Evolutionary conservation across 2,113 vertebrate genomes (phyloP).

Genomic region (Motacilla alba): DNA sequence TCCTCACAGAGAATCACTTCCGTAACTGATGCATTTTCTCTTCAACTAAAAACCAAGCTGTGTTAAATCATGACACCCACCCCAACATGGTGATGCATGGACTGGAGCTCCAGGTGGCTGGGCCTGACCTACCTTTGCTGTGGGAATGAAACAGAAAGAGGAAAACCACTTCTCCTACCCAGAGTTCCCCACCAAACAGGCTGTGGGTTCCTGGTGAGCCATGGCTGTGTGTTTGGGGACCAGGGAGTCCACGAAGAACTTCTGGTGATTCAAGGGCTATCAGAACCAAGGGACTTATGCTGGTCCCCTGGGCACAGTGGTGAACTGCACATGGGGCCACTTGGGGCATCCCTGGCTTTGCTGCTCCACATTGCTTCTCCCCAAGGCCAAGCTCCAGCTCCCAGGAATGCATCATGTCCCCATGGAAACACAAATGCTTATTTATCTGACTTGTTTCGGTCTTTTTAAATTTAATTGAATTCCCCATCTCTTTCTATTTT

Average conservation of each 20-base stretch:
- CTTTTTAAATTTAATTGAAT: neutral
- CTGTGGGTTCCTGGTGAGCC: neutral
- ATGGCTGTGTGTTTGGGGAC: neutral
- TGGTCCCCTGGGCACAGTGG: fast-evolving
- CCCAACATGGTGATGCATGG: neutral
- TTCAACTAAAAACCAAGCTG: neutral
- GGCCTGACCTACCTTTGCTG: neutral
- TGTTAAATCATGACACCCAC: neutral
- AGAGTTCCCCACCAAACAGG: too few relatives aligned
- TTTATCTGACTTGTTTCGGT: neutral
- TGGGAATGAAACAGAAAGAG: neutral
- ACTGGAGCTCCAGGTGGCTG: neutral
- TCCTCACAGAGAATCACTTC: neutral
- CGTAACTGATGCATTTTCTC: neutral
- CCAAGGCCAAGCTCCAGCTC: neutral
- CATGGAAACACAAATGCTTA: slow-evolving; percentile 2
- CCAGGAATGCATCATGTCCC: neutral
- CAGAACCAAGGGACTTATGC: fast-evolving
- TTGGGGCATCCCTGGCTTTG: neutral
- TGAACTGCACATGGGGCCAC: fast-evolving
- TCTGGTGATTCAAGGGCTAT: neutral
- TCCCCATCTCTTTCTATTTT: neutral
- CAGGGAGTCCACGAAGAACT: neutral
- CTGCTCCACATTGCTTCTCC: neutral
- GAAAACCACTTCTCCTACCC: neutral